These are phyloP conservation scores for Aurelia sp. DNA, from an alignment of 30 jellyfish, hydroid and myxozoan species.

Conservation along the genomic window DNA sequence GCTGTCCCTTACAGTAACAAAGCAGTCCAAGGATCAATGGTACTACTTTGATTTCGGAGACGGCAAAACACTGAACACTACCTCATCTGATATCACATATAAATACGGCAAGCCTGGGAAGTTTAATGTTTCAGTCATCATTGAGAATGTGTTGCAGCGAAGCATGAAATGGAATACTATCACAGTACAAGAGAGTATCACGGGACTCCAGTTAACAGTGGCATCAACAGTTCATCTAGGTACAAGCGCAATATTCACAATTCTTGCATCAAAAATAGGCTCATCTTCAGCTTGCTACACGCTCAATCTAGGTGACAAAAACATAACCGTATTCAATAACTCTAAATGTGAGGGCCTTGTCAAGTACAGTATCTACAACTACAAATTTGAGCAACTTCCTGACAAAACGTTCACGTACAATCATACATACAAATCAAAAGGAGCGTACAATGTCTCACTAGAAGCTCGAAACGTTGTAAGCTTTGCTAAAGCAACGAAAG, in stretches of 20 bases:
- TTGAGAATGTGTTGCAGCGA: slow-evolving; percentile 62
- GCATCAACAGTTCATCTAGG: slow-evolving; percentile 52
- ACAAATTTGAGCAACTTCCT: slow-evolving; percentile 22
- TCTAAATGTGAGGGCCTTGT: slow-evolving; percentile 24
- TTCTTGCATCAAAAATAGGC: slow-evolving; percentile 71
- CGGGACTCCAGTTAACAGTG: slow-evolving; percentile 34
- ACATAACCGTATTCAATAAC: slow-evolving; percentile 62
- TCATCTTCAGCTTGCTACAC: slow-evolving; percentile 73
- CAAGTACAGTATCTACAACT: slow-evolving; percentile 12
- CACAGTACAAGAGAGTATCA: slow-evolving; percentile 56
- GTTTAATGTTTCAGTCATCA: slow-evolving; percentile 58
- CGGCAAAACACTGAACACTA: slow-evolving; percentile 46
- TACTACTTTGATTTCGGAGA: slow-evolving; percentile 75
- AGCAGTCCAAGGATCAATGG: slow-evolving; percentile 77
- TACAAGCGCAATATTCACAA: slow-evolving; percentile 34
- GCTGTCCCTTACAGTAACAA: slow-evolving; percentile 63
- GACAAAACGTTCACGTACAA: slow-evolving; percentile 17
- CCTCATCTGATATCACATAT: slow-evolving; percentile 18
- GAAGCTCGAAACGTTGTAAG: slow-evolving; percentile 73
- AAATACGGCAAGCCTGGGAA: slow-evolving; percentile 71
- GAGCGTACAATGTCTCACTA: slow-evolving; percentile 59
- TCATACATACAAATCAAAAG: slow-evolving; percentile 67
- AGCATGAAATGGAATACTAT: slow-evolving; percentile 46
- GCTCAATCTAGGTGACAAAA: slow-evolving; percentile 80
- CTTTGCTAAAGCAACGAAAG: slow-evolving; percentile 16